Base-by-base conservation (phyloP, 2,888 invertebrate species). In the Orthosia gracilis region DNA sequence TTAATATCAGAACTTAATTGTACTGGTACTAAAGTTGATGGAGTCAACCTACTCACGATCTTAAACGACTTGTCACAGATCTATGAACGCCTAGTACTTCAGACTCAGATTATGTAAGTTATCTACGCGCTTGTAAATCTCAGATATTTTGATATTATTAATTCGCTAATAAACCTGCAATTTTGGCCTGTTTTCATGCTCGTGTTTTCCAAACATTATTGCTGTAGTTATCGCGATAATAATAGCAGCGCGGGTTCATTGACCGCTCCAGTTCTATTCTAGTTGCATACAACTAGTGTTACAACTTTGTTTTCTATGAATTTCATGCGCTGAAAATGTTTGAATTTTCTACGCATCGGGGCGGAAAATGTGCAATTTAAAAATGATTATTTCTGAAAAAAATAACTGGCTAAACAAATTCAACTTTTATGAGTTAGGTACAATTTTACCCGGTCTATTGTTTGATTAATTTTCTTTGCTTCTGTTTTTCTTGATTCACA, bases 261-360 rank as follows among this genome's bases (percentile, higher is more conserved):
- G 95, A 92, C 94, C 94, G 95, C 88, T 91, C 94, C 83, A 95
- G 89, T 95, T 96, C 92, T 95, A 94, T 92, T 93, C 92, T 93
- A 93, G 91, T 93, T 89, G 90, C 92, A 62, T 86, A 89, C 82
- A 86, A 89, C 84, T 85, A 83, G 81, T 65, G 85, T 76, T 85
- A 87, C 88, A 83, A 89, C 87, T 87, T 88, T 88, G 89, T 90
- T 91, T 91, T 91, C 91, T 89, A 87, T 87, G 89, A 91, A 91
- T 89, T 90, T 88, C 87, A 86, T 82, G 62, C 84, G 80, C 86
- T 87, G 82, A 87, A 88, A 88, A 83, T 77, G 67, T 76, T 78
- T 72, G 58, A 87, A 78, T 67, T 81, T 58, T 67, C 3, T 61
- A 54, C 52, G 71, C 63, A 64, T 58, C 47, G 12, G 12, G 18